Evolutionary conservation across 2,888 invertebrate species (phyloP), one percentile per base, ranked within the genome.

Genomic region (Nyleta sp.): DNA sequence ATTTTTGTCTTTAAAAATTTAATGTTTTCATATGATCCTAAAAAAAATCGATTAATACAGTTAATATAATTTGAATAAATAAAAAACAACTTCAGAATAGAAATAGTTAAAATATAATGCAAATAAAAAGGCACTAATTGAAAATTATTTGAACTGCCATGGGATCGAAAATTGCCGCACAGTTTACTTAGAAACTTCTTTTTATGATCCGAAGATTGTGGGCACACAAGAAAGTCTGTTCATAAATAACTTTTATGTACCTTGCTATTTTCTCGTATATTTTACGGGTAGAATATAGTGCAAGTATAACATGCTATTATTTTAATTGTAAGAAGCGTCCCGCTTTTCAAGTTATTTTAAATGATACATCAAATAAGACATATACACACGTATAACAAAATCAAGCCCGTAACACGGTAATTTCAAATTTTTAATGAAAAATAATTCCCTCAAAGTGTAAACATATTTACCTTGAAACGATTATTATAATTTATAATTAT

Each of bases 121-220:
- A 40, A 48, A 38, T 70, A 50, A 62, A 71, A 46, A 38, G 13
- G 20, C 24, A 52, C n/a, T 62, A 46, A 62, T 44, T 55, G 71
- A 71, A 71, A 46, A 71, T 55, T 28, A 55, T 46, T 35, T 13
- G 31, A 62, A 20, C 15, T 18, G 10, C 13, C 10, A 10, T 18
- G 5, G 35, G 18, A 53, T 53, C 46, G 28, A 28, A 71, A 71
- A 71, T 68, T 50, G 46, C 68, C 18, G 59, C 40, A 11, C 40
- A 11, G 50, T 71, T 71, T 71, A 62, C 62, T 71, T 62, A 71
- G 62, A 71, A 71, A 62, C 46, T 62, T 73, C 65, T 73, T 65
- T 73, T 73, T 59, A 73, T 52, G 73, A 52, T 73, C 73, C 52
- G 33, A 71, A 71, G 71, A 71, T 62, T 71, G 71, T 71, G 62